Percentiles rank a stretch among this genome's conserved stretches.
Evolutionary conservation across 2,113 vertebrate species (phyloP).

Genomic region (Barnardius zonarius): DNA sequence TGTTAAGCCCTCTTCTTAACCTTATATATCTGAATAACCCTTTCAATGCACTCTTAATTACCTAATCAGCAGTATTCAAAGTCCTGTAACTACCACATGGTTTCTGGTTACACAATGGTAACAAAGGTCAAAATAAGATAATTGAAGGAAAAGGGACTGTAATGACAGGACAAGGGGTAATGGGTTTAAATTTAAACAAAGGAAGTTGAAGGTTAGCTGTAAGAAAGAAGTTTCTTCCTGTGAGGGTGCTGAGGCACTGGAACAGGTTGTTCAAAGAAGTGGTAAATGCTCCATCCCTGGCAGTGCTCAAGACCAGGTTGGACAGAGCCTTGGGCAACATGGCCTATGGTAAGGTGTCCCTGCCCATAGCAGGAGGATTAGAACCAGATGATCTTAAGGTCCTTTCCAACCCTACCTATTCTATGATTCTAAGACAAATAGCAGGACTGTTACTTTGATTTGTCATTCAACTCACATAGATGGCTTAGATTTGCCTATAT

Average conservation of each 20-base stretch:
- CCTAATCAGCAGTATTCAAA: neutral
- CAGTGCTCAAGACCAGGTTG: neutral
- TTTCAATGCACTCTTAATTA: neutral
- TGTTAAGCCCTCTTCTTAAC: neutral
- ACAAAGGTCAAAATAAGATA: neutral
- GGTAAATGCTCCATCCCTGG: neutral
- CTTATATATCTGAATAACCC: neutral
- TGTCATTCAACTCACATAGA: neutral
- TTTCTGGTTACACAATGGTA: neutral
- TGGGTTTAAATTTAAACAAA: neutral
- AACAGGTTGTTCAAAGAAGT: neutral
- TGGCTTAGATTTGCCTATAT: neutral
- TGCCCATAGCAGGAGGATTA: neutral
- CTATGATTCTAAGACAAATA: neutral
- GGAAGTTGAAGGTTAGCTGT: neutral
- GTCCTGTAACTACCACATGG: accelerated
- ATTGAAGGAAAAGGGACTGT: neutral
- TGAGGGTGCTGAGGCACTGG: neutral
- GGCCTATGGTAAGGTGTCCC: neutral
- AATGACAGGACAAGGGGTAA: neutral
- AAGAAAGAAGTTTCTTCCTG: neutral
- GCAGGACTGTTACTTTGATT: neutral
- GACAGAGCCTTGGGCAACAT: neutral
- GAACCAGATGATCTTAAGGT: neutral
- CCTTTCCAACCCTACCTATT: neutral